A percentile compares a stretch with the other conserved stretches of the same genome.
Evolutionary conservation across 53 echinoderm and acorn worm genomes (phyloP).

Genomic region (Glandiceps talaboti): DNA sequence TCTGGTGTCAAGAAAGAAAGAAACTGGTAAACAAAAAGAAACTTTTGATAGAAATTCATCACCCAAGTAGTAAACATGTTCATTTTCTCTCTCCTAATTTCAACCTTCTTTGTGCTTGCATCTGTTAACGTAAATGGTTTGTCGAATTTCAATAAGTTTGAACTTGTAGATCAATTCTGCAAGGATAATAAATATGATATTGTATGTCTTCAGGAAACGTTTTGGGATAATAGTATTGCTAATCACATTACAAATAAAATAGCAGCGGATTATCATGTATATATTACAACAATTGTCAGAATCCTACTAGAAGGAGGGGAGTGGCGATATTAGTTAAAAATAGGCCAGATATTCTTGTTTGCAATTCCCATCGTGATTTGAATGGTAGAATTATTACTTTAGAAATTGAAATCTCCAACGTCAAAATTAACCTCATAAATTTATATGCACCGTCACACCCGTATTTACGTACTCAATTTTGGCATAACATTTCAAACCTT

Average conservation of each 20-base stretch:
- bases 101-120: too few relatives aligned
- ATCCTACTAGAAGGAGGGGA: neutral
- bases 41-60: too few relatives aligned
- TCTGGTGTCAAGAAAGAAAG: too few relatives aligned
- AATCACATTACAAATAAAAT: too few relatives aligned
- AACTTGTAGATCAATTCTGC: neutral
- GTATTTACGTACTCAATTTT: neutral
- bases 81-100: too few relatives aligned
- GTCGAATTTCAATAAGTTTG: neutral
- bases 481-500: neutral
- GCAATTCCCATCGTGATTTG: neutral
- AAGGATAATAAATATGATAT: neutral
- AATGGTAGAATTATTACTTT: neutral
- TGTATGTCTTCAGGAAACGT: neutral
- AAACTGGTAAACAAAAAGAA: too few relatives aligned
- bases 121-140: neutral
- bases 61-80: too few relatives aligned
- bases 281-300: neutral
- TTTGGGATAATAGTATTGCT: neutral
- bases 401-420: neutral
- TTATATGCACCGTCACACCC: neutral
- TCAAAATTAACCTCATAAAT: neutral
- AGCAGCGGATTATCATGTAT: neutral
- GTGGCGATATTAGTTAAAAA: neutral
- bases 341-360: neutral